Conservation (phyloP, 1,140 invertebrate genomes). For the Rhopalosiphum padi region DNA sequence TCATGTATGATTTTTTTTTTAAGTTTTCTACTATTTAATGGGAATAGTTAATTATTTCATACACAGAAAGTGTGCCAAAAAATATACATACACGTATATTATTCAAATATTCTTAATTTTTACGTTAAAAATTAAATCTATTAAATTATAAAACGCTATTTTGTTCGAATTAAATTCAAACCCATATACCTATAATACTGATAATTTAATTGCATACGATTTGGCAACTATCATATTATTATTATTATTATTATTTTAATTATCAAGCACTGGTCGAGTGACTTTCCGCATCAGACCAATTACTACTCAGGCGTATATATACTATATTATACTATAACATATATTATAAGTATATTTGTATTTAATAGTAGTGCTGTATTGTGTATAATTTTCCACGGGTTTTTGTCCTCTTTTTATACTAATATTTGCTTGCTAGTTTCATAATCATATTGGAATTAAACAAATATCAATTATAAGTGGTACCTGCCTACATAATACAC, state of each 20-base stretch:
- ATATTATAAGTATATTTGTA: background rate
- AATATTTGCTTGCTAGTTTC: background rate
- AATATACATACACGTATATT: background rate
- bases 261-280: background rate
- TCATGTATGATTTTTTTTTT: background rate
- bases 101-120: background rate
- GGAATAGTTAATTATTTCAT: background rate
- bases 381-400: background rate
- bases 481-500: background rate
- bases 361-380: background rate
- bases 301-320: background rate
- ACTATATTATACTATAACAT: background rate
- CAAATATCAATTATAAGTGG: background rate
- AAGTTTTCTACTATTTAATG: background rate
- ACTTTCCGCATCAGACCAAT: background rate
- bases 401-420: background rate
- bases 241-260: background rate
- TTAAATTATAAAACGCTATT: background rate
- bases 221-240: background rate
- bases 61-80: background rate
- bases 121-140: background rate
- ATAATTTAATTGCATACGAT: background rate
- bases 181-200: background rate
- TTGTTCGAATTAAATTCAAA: background rate
- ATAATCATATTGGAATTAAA: background rate